Percentiles rank a stretch among this genome's conserved stretches.
Evolutionary conservation across 2,888 invertebrate genomes (phyloP).

Genomic region (Andrena chrysosceles): DNA sequence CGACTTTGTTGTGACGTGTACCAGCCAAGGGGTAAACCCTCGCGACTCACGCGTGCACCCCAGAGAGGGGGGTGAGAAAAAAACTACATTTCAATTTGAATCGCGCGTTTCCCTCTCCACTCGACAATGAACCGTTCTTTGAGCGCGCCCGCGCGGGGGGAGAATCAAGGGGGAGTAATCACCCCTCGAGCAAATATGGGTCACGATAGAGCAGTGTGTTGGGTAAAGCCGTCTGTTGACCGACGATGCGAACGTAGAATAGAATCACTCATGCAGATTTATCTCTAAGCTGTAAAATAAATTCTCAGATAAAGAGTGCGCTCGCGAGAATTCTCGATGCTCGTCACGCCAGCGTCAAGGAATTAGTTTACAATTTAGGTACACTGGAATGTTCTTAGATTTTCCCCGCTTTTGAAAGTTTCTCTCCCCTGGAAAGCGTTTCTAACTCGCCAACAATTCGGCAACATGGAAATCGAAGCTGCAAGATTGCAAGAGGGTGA

Average conservation of each 20-base stretch:
- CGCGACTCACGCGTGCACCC: no score
- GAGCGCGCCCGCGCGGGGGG: constrained; percentile 14
- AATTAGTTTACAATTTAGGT: neutral
- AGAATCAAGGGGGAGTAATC: constrained; percentile 58
- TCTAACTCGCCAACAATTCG: no score
- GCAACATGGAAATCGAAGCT: no score
- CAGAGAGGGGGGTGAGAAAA: neutral
- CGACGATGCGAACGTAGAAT: constrained; percentile 18
- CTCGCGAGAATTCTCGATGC: neutral
- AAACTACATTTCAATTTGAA: constrained; percentile 56
- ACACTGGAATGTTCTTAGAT: neutral
- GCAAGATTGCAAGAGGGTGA: no score
- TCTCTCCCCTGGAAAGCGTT: no score
- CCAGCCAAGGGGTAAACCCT: neutral
- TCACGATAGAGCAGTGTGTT: constrained; percentile 71
- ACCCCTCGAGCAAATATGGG: constrained; percentile 71
- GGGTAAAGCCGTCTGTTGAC: constrained; percentile 61
- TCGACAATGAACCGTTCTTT: constrained; percentile 42
- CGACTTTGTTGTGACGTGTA: constrained; percentile 45
- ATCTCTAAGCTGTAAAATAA: constrained; percentile 25
- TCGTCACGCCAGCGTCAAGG: neutral
- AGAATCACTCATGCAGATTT: constrained; percentile 33
- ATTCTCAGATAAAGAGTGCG: constrained; percentile 5
- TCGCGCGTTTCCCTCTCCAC: constrained; percentile 26
- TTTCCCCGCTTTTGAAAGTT: neutral